These are phyloP conservation scores for Umimayanthus kanabou DNA, from an alignment of 92 coral and sea anemone genomes.

Conservation along the genomic window DNA sequence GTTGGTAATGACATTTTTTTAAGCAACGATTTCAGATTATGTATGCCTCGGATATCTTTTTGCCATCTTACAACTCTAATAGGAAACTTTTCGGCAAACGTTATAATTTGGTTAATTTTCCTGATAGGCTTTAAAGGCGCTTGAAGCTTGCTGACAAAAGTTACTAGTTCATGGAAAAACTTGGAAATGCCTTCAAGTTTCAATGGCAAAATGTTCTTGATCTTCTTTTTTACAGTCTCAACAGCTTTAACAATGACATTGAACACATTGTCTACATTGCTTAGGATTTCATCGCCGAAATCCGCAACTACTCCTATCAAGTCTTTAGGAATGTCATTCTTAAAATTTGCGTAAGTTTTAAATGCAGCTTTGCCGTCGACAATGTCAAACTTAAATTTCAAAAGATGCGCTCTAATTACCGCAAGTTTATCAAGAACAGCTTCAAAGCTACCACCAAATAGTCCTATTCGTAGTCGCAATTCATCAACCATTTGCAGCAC, in stretches of 20 bases:
- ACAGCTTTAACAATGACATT: slow-evolving; percentile 65
- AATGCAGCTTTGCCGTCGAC: slow-evolving; percentile 86
- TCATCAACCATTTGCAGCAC: slow-evolving; percentile 73
- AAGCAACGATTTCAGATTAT: slow-evolving; percentile 57
- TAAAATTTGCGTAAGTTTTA: slow-evolving; percentile 83
- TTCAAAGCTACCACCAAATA: slow-evolving; percentile 89
- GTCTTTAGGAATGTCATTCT: slow-evolving; percentile 96
- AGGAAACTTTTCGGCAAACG: slow-evolving; percentile 59
- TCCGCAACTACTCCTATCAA: slow-evolving; percentile 83
- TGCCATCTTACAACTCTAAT: slow-evolving; percentile 68
- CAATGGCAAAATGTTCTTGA: slow-evolving; percentile 60
- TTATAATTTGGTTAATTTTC: slow-evolving; percentile 55
- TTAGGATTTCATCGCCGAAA: slow-evolving; percentile 73
- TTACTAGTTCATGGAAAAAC: slow-evolving; percentile 61
- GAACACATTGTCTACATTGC: slow-evolving; percentile 68
- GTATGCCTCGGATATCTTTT: slow-evolving; percentile 60
- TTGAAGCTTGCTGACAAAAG: slow-evolving; percentile 65
- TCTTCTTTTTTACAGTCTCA: slow-evolving; percentile 59
- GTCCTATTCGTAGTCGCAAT: slow-evolving; percentile 74
- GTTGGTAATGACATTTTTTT: slow-evolving; percentile 51
- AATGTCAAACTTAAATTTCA: slow-evolving; percentile 76
- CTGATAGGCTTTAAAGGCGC: slow-evolving; percentile 70
- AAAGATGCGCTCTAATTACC: slow-evolving; percentile 65
- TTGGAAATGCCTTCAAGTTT: slow-evolving; percentile 58
- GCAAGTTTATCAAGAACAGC: slow-evolving; percentile 78